Evolutionary conservation across 2,113 vertebrate species (phyloP).

Genomic region (Anhinga rufa): DNA sequence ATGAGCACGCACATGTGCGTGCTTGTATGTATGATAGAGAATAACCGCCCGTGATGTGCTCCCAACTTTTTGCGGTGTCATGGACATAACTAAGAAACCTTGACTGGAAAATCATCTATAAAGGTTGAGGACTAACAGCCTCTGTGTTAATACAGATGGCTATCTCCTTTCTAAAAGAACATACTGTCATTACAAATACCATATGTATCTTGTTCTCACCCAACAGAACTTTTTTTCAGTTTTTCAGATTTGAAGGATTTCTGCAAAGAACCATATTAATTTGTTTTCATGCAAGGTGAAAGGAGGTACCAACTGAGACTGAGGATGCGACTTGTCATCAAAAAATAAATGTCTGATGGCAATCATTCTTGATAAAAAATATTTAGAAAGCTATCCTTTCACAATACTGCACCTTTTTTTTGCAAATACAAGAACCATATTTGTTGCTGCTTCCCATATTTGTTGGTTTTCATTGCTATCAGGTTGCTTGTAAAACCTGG

Average conservation of each 20-base stretch:
- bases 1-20: not conserved
- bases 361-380: not conserved
- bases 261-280: not conserved
- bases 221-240: not conserved
- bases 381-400: not conserved
- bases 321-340: not conserved
- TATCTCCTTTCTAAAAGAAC: not conserved
- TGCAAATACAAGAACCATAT: not conserved
- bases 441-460: not conserved
- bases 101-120: not conserved
- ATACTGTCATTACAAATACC: slow-evolving; percentile 18
- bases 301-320: not conserved
- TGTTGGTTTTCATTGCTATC: not conserved
- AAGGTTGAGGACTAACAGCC: not conserved
- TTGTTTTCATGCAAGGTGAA: not conserved
- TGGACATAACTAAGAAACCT: not conserved
- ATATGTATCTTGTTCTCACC: slow-evolving; percentile 6
- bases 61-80: not conserved
- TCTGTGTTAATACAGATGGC: slow-evolving; percentile 5
- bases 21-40: not conserved
- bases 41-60: not conserved
- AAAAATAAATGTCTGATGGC: not conserved
- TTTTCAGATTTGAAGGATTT: slow-evolving; percentile 9
- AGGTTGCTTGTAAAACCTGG: slow-evolving; percentile 21
- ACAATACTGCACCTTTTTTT: not conserved